Conservation (phyloP, 2,888 invertebrate genomes). For the Eupelmus urozonus region DNA sequence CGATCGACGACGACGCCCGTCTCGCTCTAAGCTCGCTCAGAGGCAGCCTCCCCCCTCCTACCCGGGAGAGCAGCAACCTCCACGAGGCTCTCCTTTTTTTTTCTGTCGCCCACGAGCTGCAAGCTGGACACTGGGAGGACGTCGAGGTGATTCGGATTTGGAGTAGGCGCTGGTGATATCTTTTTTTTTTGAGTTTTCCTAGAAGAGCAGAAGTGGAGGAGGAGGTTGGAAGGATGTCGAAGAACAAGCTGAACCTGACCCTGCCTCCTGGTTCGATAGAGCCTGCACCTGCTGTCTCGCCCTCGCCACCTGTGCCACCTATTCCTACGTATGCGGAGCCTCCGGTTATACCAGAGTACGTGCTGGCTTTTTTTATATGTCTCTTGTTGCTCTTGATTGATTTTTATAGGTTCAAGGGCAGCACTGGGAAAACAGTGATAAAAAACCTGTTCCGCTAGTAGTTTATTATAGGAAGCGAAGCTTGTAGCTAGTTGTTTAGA, state of each 20-base stretch:
- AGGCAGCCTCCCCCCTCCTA: no score
- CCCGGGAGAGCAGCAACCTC: no score
- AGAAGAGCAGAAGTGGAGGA: no score
- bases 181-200: no score
- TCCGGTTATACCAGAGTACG: conserved; percentile 75
- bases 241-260: conserved; percentile 94
- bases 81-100: no score
- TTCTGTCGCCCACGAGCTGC: no score
- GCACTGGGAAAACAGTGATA: neutral
- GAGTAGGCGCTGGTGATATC: no score
- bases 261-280: conserved; percentile 93
- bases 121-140: no score
- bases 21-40: no score
- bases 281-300: conserved; percentile 80
- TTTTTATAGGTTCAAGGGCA: conserved; percentile 29
- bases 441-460: neutral
- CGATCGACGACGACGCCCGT: no score
- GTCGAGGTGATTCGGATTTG: no score
- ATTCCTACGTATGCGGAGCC: conserved; percentile 75
- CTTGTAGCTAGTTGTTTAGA: neutral
- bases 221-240: conserved; percentile 82
- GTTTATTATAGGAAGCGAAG: neutral
- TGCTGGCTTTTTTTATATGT: conserved; percentile 45
- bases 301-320: conserved; percentile 79
- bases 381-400: neutral